Conservation (phyloP, 2,797 vertebrate genomes). For the Taenioides sp. region DNA sequence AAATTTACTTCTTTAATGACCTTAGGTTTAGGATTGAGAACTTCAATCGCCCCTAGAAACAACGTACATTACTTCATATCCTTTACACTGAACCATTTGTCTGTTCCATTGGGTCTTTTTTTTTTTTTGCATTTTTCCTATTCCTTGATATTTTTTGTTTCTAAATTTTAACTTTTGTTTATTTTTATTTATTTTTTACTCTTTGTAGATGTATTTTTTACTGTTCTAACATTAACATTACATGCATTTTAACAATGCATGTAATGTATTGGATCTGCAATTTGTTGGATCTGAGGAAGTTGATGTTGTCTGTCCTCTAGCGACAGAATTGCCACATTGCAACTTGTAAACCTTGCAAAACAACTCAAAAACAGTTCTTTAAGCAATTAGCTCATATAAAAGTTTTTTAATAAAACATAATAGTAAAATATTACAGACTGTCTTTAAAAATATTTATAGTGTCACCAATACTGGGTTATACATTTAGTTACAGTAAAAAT, state of each 20-base stretch:
- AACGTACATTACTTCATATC: too few species aligned
- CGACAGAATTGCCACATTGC: conserved; percentile 23
- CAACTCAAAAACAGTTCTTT: not conserved
- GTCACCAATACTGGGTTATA: conserved; percentile 2
- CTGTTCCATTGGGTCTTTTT: too few species aligned
- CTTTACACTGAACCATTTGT: too few species aligned
- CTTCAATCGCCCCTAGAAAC: too few species aligned
- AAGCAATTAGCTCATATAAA: conserved; percentile 13
- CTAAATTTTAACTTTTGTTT: not conserved
- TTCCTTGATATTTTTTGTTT: conserved; percentile 26
- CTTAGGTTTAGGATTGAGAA: too few species aligned
- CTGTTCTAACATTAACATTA: conserved; percentile 1
- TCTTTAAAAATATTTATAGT: not conserved
- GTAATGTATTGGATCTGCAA: too few species aligned
- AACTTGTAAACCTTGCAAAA: not conserved
- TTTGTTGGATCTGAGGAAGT: conserved; percentile 18
- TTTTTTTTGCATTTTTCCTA: too few species aligned
- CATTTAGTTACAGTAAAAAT: not conserved
- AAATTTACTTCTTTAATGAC: too few species aligned
- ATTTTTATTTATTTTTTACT: conserved; percentile 29
- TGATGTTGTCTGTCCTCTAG: conserved; percentile 45
- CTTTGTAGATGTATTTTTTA: conserved; percentile 11
- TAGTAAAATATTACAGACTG: conserved; percentile 22
- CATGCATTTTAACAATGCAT: not conserved
- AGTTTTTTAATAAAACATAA: conserved; percentile 28